Evolutionary conservation across 2,888 invertebrate genomes (phyloP).

Genomic region (Villa cingulata): DNA sequence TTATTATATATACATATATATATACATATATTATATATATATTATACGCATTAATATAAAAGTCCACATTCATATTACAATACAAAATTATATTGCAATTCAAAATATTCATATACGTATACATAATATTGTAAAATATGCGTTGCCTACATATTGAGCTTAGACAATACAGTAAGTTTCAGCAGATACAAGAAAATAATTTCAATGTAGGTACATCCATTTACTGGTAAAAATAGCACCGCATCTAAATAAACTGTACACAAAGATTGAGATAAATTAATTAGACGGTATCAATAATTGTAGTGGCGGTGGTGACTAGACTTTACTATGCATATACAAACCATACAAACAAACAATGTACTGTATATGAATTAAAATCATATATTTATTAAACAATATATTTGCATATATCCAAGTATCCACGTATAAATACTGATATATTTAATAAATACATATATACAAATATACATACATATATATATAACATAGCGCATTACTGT

Average conservation of each 20-base stretch:
- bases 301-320: neutral
- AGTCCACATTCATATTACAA: too few species aligned
- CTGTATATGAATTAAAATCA: neutral
- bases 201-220: too few species aligned
- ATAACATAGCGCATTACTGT: too few species aligned
- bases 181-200: too few species aligned
- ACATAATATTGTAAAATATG: too few species aligned
- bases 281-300: constrained; percentile 12
- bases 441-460: neutral
- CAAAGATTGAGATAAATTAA: constrained; percentile 14
- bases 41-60: too few species aligned
- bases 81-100: too few species aligned
- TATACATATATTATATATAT: too few species aligned
- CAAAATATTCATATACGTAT: too few species aligned
- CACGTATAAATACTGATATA: neutral
- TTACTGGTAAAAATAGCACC: constrained; percentile 3
- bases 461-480: neutral
- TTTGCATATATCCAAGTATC: neutral
- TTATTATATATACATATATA: too few species aligned
- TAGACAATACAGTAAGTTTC: too few species aligned
- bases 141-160: too few species aligned
- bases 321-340: neutral
- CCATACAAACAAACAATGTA: neutral
- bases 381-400: neutral
- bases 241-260: constrained; percentile 9